A percentile compares a stretch with the other conserved stretches of the same genome.
Conservation (phyloP, 2,888 invertebrate species). For the Caradrina kadenii region DNA sequence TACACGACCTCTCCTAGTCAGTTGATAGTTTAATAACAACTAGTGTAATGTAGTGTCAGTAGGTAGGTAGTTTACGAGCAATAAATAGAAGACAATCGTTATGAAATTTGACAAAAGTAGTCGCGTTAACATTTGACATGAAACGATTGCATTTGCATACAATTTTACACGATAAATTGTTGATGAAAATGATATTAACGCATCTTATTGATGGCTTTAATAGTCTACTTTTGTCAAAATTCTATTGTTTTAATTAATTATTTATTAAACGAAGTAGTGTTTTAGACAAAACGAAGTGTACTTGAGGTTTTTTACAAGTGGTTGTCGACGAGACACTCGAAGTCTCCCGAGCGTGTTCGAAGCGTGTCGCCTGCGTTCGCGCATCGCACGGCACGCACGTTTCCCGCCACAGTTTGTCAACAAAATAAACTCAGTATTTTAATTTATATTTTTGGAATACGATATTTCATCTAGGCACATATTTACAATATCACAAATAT, state of each 20-base stretch:
- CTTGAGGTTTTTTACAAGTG: constrained; percentile 74
- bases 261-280: constrained; percentile 72
- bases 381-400: constrained; percentile 17
- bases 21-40: constrained; percentile 67
- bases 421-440: constrained; percentile 54
- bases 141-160: constrained; percentile 61
- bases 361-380: constrained; percentile 2
- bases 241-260: constrained; percentile 76
- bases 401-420: constrained; percentile 33
- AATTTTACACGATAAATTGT: constrained; percentile 68
- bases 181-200: constrained; percentile 65
- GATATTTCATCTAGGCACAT: constrained; percentile 65
- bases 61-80: constrained; percentile 86
- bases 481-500: constrained; percentile 68
- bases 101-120: constrained; percentile 82
- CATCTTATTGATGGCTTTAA: constrained; percentile 72
- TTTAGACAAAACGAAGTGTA: constrained; percentile 76
- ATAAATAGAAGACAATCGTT: constrained; percentile 84
- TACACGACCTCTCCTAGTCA: constrained; percentile 66
- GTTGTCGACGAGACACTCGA: constrained; percentile 46
- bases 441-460: constrained; percentile 76
- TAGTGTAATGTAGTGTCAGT: constrained; percentile 75
- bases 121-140: constrained; percentile 56
- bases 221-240: constrained; percentile 81
- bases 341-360: constrained; percentile 14